Percentiles rank a stretch among this genome's conserved stretches.
Conservation (phyloP, 2,113 vertebrate species). For the Mixornis gularis region DNA sequence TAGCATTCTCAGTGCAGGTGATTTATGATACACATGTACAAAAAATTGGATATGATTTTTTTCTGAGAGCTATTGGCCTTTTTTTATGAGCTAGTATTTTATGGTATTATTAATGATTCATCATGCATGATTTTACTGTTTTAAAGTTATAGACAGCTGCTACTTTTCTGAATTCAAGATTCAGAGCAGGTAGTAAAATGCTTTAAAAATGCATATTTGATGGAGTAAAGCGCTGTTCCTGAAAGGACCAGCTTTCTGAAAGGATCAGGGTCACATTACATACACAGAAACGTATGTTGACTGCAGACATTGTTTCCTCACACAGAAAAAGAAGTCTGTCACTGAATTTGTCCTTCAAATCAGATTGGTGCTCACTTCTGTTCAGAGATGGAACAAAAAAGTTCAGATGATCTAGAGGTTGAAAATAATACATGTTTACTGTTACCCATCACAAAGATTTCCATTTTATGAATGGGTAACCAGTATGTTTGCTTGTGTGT, state of each 20-base stretch:
- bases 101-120: neutral
- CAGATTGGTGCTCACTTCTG: neutral
- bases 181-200: slow-evolving; percentile 54
- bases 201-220: slow-evolving; percentile 49
- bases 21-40: neutral
- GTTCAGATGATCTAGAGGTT: slow-evolving; percentile 36
- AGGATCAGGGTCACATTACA: slow-evolving; percentile 28
- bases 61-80: neutral
- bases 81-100: neutral
- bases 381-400: slow-evolving; percentile 6
- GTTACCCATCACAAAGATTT: neutral
- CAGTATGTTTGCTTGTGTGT: neutral
- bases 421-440: slow-evolving; percentile 16
- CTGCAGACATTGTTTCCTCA: slow-evolving; percentile 19
- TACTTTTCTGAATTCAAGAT: slow-evolving; percentile 45
- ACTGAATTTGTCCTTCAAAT: slow-evolving; percentile 46
- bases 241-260: neutral
- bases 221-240: slow-evolving; percentile 12
- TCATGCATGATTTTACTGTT: neutral
- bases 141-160: neutral
- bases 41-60: neutral
- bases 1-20: neutral
- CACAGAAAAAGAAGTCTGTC: slow-evolving; percentile 19
- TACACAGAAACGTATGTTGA: slow-evolving; percentile 3
- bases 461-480: neutral